These are phyloP conservation scores for Callospermophilus lateralis DNA, from an alignment of 2,113 vertebrate species.

Conservation along the genomic window DNA sequence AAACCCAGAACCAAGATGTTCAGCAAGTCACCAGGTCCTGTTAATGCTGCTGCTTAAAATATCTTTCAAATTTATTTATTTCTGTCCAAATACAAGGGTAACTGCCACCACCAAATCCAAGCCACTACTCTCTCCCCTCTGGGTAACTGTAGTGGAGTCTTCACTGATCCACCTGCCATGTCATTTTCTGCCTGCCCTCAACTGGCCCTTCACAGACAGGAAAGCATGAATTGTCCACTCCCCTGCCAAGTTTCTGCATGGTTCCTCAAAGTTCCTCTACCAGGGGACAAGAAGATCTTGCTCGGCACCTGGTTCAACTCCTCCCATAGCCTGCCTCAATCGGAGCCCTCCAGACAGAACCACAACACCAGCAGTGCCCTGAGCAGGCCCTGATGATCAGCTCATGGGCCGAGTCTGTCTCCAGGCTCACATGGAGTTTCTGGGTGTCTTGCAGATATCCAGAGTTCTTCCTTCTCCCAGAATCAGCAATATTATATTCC, in stretches of 20 bases:
- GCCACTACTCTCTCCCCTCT: not conserved
- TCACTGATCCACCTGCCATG: not conserved
- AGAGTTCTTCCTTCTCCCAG: not conserved
- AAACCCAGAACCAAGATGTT: not conserved
- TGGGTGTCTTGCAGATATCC: not conserved
- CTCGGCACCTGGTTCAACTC: not conserved
- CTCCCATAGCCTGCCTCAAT: not conserved
- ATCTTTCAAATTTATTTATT: not conserved
- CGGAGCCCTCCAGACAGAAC: not conserved
- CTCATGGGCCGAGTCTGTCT: not conserved
- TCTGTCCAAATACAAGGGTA: not conserved
- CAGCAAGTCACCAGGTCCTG: not conserved
- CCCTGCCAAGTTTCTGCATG: not conserved
- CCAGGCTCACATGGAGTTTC: not conserved
- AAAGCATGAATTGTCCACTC: not conserved
- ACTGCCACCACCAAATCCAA: not conserved
- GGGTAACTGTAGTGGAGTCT: too few species aligned
- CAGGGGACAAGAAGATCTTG: not conserved
- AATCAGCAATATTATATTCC: not conserved
- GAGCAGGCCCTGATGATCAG: accelerated
- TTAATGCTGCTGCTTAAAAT: not conserved
- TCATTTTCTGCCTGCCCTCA: accelerated
- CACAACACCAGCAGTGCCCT: not conserved
- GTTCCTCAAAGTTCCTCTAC: not conserved
- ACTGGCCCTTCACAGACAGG: not conserved